phyloP scores from a whole-genome alignment of 2,797 vertebrate genomes.

The Diplodus puntazzo region DNA sequence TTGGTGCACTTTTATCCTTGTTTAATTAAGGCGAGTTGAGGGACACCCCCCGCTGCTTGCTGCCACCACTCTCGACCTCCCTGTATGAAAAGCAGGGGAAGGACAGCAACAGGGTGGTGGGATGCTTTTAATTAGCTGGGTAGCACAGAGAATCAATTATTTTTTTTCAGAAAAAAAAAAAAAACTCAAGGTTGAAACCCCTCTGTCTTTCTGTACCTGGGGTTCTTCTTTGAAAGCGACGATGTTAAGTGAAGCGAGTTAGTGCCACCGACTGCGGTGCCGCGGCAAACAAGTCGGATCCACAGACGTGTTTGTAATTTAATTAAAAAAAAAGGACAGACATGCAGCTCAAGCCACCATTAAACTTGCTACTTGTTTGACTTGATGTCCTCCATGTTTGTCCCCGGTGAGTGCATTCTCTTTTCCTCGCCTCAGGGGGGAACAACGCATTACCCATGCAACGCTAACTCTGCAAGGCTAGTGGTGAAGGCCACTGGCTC shows the following conservation, averaged over 20 bases:
- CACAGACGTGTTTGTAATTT: neutral
- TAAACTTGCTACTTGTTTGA: neutral
- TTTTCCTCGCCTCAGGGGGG: neutral
- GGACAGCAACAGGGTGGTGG: constrained; percentile 33
- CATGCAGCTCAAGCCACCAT: neutral
- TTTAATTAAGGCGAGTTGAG: constrained; percentile 70
- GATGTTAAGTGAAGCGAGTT: constrained; percentile 6
- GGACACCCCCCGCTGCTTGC: constrained; percentile 62
- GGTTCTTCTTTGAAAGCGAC: constrained; percentile 6
- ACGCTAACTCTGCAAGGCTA: neutral
- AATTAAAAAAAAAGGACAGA: constrained; percentile 1
- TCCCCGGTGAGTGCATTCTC: neutral
- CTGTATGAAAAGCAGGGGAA: constrained; percentile 21
- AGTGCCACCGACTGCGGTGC: neutral
- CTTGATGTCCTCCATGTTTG: neutral
- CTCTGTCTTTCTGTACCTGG: neutral
- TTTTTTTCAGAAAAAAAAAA: constrained; percentile 18
- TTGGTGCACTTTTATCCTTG: constrained; percentile 43
- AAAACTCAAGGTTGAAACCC: constrained; percentile 39
- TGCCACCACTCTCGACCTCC: constrained; percentile 65
- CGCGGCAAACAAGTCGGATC: neutral
- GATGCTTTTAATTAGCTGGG: constrained; percentile 67
- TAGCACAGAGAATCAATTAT: neutral
- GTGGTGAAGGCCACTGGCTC: neutral
- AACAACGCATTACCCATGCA: neutral